Evolutionary conservation across 2,888 invertebrate genomes (phyloP), one percentile per base, ranked within the genome.

Genomic region (Pocota personata): DNA sequence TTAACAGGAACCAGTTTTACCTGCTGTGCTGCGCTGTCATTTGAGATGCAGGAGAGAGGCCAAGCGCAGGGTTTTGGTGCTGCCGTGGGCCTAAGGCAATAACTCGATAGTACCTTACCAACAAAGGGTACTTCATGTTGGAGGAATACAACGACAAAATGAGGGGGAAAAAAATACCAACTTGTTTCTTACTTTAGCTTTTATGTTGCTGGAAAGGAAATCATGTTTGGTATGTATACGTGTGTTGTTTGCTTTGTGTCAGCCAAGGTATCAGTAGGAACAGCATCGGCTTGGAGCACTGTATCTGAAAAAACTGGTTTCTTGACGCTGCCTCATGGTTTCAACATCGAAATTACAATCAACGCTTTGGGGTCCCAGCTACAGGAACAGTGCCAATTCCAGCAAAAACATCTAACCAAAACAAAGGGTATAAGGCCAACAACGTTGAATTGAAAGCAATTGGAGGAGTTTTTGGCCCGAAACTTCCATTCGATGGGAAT

Each of bases 1-100:
- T 57, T 27, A 72, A 66, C 67, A 24, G 76, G 30, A 79, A 79
- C 79, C 72, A 37, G 79, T 79, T 72, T 57, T 46, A 48, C 69
- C 57, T 50, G 67, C 30, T 76, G 0, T 3, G 52, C 14, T 67
- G 55, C 10, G 37, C 30, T 58, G 66, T 48, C 67, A 50, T 69
- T 48, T 35, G 14, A 60, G 60, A 57, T 32, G 55, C 16, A 52
- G 10, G 40, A 16, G 52, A 64, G 66, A 67, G 57, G 58, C 58
- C 66, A 58, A 58, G 58, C 37, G 48, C 57, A 62, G 71, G 43
- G 71, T 62, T 64, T 55, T 37, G 14, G 7, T 48, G 14, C 16
- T 12, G 40, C 30, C 14, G 19, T 72, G 14, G 21, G 57, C 79
- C 79, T 64, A 66, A 79, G 72, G 72, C 79, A 79, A 64, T 72